phyloP scores from a whole-genome alignment of 1,140 invertebrate genomes.

The Thaumetopoea pityocampa region DNA sequence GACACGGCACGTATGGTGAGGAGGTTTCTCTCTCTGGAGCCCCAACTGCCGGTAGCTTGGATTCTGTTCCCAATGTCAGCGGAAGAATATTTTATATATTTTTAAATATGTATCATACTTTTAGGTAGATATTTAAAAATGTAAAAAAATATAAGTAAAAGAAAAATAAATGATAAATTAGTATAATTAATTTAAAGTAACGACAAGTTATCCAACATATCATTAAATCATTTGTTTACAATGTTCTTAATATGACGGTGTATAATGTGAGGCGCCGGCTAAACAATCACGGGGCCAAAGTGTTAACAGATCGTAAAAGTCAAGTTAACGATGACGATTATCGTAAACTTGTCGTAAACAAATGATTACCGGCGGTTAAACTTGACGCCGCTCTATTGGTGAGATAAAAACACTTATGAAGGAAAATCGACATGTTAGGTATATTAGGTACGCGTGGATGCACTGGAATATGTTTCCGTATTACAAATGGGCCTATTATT shows the following conservation, averaged over 20 bases:
- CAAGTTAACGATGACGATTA: constrained; percentile 56
- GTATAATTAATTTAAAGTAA: background rate
- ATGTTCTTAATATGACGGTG: constrained; percentile 55
- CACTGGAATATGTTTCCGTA: too few species aligned
- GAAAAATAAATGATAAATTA: too few species aligned
- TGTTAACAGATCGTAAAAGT: constrained; percentile 68
- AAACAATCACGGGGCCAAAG: constrained; percentile 54
- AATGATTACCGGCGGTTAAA: constrained; percentile 48
- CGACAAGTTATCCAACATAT: background rate
- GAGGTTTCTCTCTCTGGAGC: too few species aligned
- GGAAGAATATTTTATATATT: too few species aligned
- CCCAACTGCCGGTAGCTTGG: too few species aligned
- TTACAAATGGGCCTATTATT: too few species aligned
- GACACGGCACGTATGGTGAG: too few species aligned
- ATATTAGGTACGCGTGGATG: too few species aligned
- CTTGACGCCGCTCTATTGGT: constrained; percentile 18
- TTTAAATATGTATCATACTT: too few species aligned
- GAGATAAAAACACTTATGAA: constrained; percentile 10
- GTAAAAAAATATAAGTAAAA: too few species aligned
- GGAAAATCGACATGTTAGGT: constrained; percentile 14
- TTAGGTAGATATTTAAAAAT: too few species aligned
- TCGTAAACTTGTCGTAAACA: constrained; percentile 70
- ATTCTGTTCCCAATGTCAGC: too few species aligned
- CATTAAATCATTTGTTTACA: constrained; percentile 42
- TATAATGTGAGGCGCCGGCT: constrained; percentile 21